These are phyloP conservation scores for Scrobipalpa costella DNA, from an alignment of 2,888 invertebrate species.

Conservation along the genomic window DNA sequence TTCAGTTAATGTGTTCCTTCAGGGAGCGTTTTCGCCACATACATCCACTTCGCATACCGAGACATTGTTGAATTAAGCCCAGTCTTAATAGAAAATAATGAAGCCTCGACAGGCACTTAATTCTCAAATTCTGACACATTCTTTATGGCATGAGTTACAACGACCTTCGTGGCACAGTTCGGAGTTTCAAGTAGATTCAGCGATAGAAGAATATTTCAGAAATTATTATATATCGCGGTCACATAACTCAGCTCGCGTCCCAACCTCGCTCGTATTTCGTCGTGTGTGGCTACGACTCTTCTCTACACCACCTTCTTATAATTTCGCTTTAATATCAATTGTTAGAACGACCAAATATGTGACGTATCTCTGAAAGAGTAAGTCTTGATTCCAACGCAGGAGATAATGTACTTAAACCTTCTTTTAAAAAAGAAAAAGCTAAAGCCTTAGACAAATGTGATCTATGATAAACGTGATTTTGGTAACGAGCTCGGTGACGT, in stretches of 20 bases:
- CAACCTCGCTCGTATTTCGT: slow-evolving; percentile 73
- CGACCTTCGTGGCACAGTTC: slow-evolving; percentile 15
- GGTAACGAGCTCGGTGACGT: slow-evolving; percentile 71
- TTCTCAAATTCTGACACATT: slow-evolving; percentile 12
- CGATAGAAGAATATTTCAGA: slow-evolving; percentile 63
- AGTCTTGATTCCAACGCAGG: slow-evolving; percentile 34
- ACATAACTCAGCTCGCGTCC: slow-evolving; percentile 70
- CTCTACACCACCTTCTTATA: slow-evolving; percentile 54
- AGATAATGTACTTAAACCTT: neutral
- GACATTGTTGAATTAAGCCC: slow-evolving; percentile 27
- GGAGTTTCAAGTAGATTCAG: slow-evolving; percentile 31
- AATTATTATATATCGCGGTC: slow-evolving; percentile 69
- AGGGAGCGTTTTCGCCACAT: slow-evolving; percentile 25
- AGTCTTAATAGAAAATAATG: slow-evolving; percentile 24
- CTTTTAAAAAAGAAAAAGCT: slow-evolving; percentile 38
- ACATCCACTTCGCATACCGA: slow-evolving; percentile 23
- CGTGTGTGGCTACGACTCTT: slow-evolving; percentile 78
- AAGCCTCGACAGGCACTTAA: slow-evolving; percentile 16
- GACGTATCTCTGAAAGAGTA: slow-evolving; percentile 44
- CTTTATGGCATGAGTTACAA: slow-evolving; percentile 6
- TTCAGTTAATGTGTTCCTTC: slow-evolving; percentile 22
- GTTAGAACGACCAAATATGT: slow-evolving; percentile 41
- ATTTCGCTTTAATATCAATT: slow-evolving; percentile 48
- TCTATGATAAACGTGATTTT: slow-evolving; percentile 79
- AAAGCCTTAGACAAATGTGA: slow-evolving; percentile 78